Evolutionary conservation across 2,797 vertebrate species (phyloP), one percentile per base, ranked within the genome.

Genomic region (Eidolon dupreanum): DNA sequence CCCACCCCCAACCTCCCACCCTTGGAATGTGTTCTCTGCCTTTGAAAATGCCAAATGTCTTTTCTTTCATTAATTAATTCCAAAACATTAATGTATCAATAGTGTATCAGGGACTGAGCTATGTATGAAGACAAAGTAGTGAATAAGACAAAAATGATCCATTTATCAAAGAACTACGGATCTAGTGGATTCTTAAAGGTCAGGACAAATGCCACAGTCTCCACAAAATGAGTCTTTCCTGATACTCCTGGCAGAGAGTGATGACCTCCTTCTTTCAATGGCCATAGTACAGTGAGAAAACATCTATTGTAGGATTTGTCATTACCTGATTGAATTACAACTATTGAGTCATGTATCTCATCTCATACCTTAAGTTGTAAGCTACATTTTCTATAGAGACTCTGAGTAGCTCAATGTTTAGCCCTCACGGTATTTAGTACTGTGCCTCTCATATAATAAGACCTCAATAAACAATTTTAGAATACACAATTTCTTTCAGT

Each of bases 1-100:
- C 46, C 9, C 10, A 13, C 46, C 7, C 43, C 43, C 43, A 8
- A 49, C 13, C 13, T 41, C 46, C 46, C 1, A 1, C 49, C 31
- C 51, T 7, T 13, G 26, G 13, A 26, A 43, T 33, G 28, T n/a
- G 3, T 46, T 86, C 75, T 51, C 59, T 74, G 51, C 55, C 49
- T 96, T 28, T 24, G 19, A 78, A 46, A 49, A 74, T 78, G 16
- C 49, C 83, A n/a, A 31, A 19, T 79, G 71, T 46, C 28, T 63
- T 93, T 57, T 70, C 46, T 41, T 93, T 61, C 53, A 92, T 89
- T 57, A 33, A 43, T 84, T n/a, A 88, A 55, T 93, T 70, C 6
- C 31, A 46, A 78, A 92, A 41, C 33, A 83, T 5, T 71, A 55
- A 83, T 26, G 1, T 59, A 36, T 70, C 10, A 53, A 38, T 28